Percentiles rank a stretch among this genome's conserved stretches.
Conservation (phyloP, 2,888 invertebrate genomes). For the Ecliptopera silaceata region DNA sequence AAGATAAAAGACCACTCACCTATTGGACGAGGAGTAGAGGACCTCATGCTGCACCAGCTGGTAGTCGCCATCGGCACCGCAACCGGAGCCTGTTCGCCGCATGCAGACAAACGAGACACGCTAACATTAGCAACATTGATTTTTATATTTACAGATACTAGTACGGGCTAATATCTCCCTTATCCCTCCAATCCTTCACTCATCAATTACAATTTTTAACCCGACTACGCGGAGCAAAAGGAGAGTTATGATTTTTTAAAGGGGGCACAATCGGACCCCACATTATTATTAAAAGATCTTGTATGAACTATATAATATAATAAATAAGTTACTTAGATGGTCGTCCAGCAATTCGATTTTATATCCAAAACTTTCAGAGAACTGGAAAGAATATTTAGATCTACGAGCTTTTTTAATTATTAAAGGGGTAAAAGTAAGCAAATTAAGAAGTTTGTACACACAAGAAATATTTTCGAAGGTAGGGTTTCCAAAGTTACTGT, state of each 20-base stretch:
- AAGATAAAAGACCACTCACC: conserved; percentile 78
- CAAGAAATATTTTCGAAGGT: conserved; percentile 8
- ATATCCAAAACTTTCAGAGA: not conserved
- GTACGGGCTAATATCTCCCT: too few species aligned
- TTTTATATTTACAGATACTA: not conserved
- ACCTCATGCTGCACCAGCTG: conserved; percentile 99
- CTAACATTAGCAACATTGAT: conserved; percentile 51
- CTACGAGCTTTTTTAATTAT: not conserved
- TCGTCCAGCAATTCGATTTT: not conserved
- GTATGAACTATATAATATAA: too few species aligned
- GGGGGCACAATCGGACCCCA: too few species aligned
- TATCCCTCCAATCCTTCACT: too few species aligned
- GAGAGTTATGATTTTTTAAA: too few species aligned
- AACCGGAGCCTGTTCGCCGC: conserved; percentile 86
- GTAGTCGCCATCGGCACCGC: conserved; percentile 98
- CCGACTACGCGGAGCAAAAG: too few species aligned
- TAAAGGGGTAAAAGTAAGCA: conserved; percentile 1
- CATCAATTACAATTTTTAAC: too few species aligned
- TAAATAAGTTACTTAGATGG: not conserved
- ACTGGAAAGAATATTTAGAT: not conserved
- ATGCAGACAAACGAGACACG: conserved; percentile 63
- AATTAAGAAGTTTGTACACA: conserved; percentile 18
- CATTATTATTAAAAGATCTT: too few species aligned
- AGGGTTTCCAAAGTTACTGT: conserved; percentile 5
- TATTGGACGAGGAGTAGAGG: conserved; percentile 97